phyloP scores from a whole-genome alignment of 2,797 vertebrate species.

The Acropternis orthonyx region DNA sequence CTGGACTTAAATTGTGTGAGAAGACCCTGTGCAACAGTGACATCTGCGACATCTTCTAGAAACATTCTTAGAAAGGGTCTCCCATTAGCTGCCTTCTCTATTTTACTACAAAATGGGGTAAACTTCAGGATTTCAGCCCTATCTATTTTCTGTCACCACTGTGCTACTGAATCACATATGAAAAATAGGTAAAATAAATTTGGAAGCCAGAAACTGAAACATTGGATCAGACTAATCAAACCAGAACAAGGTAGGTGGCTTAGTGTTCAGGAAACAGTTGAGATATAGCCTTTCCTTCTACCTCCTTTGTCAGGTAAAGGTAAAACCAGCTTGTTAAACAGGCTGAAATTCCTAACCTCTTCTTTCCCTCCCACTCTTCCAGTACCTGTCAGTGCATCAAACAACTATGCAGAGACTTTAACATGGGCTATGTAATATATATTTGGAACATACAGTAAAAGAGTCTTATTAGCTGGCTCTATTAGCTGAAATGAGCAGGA shows the following conservation, averaged over 20 bases:
- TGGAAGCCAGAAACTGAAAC: not conserved
- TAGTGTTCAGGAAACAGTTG: not conserved
- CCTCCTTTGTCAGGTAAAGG: not conserved
- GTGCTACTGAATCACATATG: not conserved
- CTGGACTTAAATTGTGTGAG: not conserved
- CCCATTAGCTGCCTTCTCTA: not conserved
- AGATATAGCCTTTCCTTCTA: not conserved
- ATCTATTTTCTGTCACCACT: not conserved
- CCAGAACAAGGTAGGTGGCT: not conserved
- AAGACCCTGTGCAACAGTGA: not conserved
- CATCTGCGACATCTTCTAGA: not conserved
- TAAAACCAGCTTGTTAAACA: not conserved
- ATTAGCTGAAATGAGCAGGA: slow-evolving; percentile 10
- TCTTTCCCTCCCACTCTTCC: not conserved
- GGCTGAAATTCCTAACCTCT: not conserved
- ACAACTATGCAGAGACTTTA: not conserved
- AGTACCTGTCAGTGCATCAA: not conserved
- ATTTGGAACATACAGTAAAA: not conserved
- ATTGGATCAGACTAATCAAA: not conserved
- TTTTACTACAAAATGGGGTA: not conserved
- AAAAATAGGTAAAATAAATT: not conserved
- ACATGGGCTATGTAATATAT: not conserved
- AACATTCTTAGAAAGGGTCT: not conserved
- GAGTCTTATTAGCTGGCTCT: not conserved
- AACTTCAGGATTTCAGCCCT: not conserved